Conservation (phyloP, 2,113 vertebrate genomes). For the Carlito syrichta region DNA sequence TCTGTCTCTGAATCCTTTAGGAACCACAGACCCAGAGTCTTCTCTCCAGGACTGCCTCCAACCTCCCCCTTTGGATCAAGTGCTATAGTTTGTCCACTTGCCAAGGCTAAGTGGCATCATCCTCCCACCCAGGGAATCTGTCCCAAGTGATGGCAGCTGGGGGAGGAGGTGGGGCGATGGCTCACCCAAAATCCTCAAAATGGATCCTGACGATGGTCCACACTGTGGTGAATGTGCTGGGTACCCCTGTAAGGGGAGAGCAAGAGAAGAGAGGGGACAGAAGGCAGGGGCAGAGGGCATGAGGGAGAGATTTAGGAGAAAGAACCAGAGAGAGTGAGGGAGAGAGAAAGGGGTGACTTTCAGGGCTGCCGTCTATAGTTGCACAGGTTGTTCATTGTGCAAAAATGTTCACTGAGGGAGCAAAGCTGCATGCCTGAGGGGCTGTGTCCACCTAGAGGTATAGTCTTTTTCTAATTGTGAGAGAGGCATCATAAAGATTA, state of each 20-base stretch:
- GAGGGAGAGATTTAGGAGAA: neutral
- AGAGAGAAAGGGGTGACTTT: neutral
- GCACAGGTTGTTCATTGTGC: neutral
- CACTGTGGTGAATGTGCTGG: constrained; percentile 89
- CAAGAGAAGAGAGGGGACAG: neutral
- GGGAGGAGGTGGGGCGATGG: neutral
- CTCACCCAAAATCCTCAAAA: constrained; percentile 90
- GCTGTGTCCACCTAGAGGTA: neutral
- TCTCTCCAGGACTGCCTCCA: neutral
- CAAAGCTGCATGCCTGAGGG: neutral
- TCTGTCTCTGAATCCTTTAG: neutral
- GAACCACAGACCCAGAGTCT: neutral
- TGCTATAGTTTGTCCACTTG: neutral
- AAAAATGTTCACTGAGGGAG: neutral
- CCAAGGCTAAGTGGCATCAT: neutral
- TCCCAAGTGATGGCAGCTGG: neutral
- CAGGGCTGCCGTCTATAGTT: neutral
- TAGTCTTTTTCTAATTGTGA: neutral
- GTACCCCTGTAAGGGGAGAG: constrained; percentile 84
- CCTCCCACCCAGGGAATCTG: neutral
- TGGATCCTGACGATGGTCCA: constrained; percentile 91
- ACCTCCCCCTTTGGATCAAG: neutral
- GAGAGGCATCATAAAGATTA: neutral
- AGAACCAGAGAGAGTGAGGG: neutral
- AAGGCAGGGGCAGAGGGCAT: neutral